Evolutionary conservation across 2,888 invertebrate genomes (phyloP).

Genomic region (Ethmia dodecea): DNA sequence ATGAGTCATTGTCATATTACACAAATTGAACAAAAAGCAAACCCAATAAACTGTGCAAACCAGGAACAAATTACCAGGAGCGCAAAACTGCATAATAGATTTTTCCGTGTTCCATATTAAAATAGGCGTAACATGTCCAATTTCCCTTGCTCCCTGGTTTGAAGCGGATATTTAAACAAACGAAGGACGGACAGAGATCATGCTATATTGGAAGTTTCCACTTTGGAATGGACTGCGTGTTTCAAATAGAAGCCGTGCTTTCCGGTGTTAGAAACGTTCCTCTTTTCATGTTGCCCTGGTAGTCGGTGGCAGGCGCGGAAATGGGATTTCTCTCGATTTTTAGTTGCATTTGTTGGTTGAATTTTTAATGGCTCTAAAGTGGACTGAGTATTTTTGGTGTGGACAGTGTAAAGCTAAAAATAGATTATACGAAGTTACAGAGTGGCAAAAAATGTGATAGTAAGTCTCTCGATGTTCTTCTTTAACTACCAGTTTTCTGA

Average conservation of each 20-base stretch:
- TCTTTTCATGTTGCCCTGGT: constrained; percentile 37
- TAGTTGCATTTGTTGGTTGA: constrained; percentile 1
- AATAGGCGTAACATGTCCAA: constrained; percentile 24
- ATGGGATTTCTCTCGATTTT: constrained; percentile 20
- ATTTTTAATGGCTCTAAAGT: constrained; percentile 8
- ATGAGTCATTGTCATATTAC: no score
- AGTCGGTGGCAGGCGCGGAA: constrained; percentile 25
- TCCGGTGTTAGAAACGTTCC: constrained; percentile 35
- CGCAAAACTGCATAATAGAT: constrained; percentile 29
- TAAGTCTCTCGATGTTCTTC: no score
- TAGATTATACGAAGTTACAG: no score
- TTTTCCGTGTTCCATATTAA: constrained; percentile 17
- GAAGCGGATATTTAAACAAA: neutral
- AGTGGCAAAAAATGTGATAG: no score
- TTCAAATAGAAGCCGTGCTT: constrained; percentile 34
- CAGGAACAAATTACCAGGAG: constrained; percentile 24
- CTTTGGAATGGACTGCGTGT: constrained; percentile 32
- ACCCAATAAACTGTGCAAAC: constrained; percentile 23
- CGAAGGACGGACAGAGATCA: constrained; percentile 13
- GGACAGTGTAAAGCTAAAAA: no score
- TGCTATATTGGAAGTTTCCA: constrained; percentile 18
- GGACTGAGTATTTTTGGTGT: no score
- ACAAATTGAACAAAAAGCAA: constrained; percentile 7
- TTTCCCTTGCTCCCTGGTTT: neutral
- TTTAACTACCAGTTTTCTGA: no score